These are phyloP conservation scores for Myrmecobius fasciatus DNA, from an alignment of 2,113 vertebrate genomes.

Conservation along the genomic window DNA sequence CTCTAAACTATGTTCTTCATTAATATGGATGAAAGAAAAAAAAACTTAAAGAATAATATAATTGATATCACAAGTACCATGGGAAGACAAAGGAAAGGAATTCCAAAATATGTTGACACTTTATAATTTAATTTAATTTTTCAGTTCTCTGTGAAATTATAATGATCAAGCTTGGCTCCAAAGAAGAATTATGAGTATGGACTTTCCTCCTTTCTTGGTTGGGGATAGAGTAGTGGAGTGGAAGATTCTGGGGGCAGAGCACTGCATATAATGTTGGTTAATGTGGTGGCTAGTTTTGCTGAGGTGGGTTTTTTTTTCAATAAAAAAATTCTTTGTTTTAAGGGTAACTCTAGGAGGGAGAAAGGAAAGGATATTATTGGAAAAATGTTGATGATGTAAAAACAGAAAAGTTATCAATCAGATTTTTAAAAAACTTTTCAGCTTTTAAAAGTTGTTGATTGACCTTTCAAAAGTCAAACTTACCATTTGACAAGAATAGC, in stretches of 20 bases:
- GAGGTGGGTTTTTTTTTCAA: background rate
- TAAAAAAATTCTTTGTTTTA: background rate
- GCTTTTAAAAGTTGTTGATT: background rate
- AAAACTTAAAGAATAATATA: conserved; percentile 13
- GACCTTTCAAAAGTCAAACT: background rate
- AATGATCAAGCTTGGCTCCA: background rate
- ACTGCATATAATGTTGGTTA: background rate
- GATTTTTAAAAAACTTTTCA: background rate
- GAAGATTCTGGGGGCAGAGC: background rate
- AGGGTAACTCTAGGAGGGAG: background rate
- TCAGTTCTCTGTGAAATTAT: conserved; percentile 12
- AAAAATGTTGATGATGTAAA: background rate
- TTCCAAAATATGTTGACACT: conserved; percentile 3
- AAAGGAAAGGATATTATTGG: background rate
- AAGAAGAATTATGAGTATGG: background rate
- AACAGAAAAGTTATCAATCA: background rate
- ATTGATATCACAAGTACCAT: background rate
- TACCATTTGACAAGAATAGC: background rate
- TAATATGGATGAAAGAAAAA: conserved; percentile 38
- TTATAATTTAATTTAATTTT: background rate
- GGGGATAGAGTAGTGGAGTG: background rate
- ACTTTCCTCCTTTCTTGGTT: background rate
- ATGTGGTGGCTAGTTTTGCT: background rate
- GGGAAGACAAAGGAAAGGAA: background rate
- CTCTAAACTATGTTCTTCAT: background rate